Evolutionary conservation across 2,888 invertebrate species (phyloP).

Genomic region (Acholoe squamosa): DNA sequence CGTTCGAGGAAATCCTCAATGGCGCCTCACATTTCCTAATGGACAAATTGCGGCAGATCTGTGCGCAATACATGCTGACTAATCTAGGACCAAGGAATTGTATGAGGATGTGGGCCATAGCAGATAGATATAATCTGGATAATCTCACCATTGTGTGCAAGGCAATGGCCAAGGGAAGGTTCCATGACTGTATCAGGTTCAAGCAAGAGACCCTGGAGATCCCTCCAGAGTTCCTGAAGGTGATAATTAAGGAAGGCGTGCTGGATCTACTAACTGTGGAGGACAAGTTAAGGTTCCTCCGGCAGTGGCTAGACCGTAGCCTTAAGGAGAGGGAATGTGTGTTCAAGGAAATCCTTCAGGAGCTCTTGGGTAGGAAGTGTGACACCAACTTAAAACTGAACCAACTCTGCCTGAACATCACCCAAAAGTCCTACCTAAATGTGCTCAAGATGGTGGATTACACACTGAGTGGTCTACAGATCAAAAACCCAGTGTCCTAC

Average conservation of each 20-base stretch:
- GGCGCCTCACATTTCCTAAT: conserved; percentile 52
- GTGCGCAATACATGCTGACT: conserved; percentile 46
- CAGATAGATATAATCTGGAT: conserved; percentile 49
- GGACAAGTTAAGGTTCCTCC: conserved; percentile 27
- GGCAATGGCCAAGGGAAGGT: conserved; percentile 51
- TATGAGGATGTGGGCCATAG: conserved; percentile 49
- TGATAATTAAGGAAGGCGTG: conserved; percentile 31
- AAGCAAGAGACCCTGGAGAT: conserved; percentile 39
- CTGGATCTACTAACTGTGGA: conserved; percentile 24
- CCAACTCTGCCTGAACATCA: conserved; percentile 29
- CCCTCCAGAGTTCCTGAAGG: neutral
- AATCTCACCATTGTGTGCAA: conserved; percentile 24
- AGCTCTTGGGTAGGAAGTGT: conserved; percentile 38
- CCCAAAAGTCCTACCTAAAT: conserved; percentile 40
- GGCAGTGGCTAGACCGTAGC: conserved; percentile 31
- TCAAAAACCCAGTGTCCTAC: neutral
- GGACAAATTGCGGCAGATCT: conserved; percentile 39
- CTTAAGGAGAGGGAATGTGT: conserved; percentile 36
- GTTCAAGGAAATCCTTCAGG: conserved; percentile 35
- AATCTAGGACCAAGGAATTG: conserved; percentile 54
- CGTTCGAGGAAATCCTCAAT: conserved; percentile 54
- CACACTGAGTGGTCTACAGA: conserved; percentile 37
- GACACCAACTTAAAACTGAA: conserved; percentile 1
- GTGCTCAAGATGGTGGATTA: conserved; percentile 54
- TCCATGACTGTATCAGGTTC: conserved; percentile 33